phyloP scores from a whole-genome alignment of 2,797 vertebrate species.

The Phataginus tricuspis region DNA sequence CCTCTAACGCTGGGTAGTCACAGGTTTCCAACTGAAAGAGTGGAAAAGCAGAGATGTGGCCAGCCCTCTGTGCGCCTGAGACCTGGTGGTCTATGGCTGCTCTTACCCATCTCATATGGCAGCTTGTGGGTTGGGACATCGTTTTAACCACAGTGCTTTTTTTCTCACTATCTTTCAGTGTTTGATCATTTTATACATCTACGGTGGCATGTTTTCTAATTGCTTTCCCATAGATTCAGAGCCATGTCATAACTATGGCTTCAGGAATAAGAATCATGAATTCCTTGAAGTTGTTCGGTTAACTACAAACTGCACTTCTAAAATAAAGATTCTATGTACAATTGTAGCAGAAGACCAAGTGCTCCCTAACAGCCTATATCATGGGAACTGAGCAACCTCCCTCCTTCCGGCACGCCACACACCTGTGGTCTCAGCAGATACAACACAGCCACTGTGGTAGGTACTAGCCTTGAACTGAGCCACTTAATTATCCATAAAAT shows the following conservation, averaged over 20 bases:
- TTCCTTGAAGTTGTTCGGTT: background rate
- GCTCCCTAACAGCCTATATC: background rate
- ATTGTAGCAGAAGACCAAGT: background rate
- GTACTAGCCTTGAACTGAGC: background rate
- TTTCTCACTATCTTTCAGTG: background rate
- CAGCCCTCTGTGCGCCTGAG: fast-evolving
- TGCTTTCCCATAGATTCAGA: background rate
- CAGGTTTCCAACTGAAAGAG: fast-evolving
- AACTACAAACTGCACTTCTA: background rate
- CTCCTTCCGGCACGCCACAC: fast-evolving
- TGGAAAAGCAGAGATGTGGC: fast-evolving
- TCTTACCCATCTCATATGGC: fast-evolving
- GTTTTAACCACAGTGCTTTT: background rate
- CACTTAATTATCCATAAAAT: background rate
- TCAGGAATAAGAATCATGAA: background rate
- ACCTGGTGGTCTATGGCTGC: fast-evolving
- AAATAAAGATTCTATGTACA: background rate
- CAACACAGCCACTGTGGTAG: fast-evolving
- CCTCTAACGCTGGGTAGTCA: fast-evolving
- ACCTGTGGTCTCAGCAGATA: background rate
- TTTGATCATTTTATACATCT: background rate
- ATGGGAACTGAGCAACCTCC: fast-evolving
- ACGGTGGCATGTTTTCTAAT: background rate
- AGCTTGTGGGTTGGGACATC: background rate
- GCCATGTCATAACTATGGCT: background rate